Base-by-base conservation (phyloP, 2,113 vertebrate species). In the Arenaria interpres region DNA sequence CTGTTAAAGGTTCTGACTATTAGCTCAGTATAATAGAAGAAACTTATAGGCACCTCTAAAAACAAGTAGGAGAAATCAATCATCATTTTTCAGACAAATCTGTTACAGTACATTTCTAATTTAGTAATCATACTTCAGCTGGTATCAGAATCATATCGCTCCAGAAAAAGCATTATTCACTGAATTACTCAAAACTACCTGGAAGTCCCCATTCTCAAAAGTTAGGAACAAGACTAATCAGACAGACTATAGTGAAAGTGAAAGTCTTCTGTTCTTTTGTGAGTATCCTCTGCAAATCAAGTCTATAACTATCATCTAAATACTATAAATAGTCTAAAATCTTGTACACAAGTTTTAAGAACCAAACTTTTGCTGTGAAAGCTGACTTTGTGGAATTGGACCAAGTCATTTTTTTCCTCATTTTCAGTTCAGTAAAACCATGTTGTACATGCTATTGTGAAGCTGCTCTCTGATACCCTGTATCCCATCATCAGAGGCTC, bases 21-120 rank as follows among this genome's bases (percentile, higher is more conserved):
- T 75, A 75, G 3, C 7, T 37, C 53, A 68, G 23, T 19, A 3
- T 11, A 48, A 16, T 1, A 51, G 7, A 71, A n/a, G 3, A 24
- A 30, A 14, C 1, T 33, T 28, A 67, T 0, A 1, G 11, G 59
- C 4, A 28, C 5, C 8, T 51, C 12, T 59, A 50, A 59, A 88
- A 72, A n/a, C 4, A 53, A 62, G 12, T 7, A 12, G 11, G 13
- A 67, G 10, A 64, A 10, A 56, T 16, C 2, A 59, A 19, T 32
- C 24, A 60, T 1, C 5, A 3, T 9, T 74, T 63, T 50, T 82
- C 60, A 56, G n/a, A 84, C 13, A 53, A n/a, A 27, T 23, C 13
- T 14, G 4, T 43, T 20, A 28, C 11, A 53, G 12, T 23, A 5
- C 19, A 54, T 32, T 54, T 54, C 13, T 12, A 64, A 32, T 67